A percentile compares a stretch with the other conserved stretches of the same genome.
phyloP scores from a whole-genome alignment of 2,888 invertebrate genomes.

The Cephus spinipes region DNA sequence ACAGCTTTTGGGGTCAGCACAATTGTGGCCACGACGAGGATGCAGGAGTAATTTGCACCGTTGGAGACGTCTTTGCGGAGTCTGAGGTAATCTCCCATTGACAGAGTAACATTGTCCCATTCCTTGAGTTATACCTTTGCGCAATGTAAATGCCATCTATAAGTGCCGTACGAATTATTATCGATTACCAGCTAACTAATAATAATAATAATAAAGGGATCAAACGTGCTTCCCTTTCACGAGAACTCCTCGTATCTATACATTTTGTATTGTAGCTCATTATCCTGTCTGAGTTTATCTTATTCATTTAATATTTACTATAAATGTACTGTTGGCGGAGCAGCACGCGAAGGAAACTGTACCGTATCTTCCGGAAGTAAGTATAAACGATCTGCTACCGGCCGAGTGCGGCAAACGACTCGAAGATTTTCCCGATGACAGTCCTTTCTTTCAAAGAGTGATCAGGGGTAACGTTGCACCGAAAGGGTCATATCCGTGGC shows the following conservation, averaged over 20 bases:
- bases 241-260: too few species aligned
- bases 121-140: not conserved
- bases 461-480: slow-evolving; percentile 73
- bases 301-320: not conserved
- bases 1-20: slow-evolving; percentile 76
- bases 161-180: too few species aligned
- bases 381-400: slow-evolving; percentile 57
- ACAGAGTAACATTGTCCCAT: not conserved
- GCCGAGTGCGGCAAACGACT: slow-evolving; percentile 70
- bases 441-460: slow-evolving; percentile 70
- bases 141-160: too few species aligned
- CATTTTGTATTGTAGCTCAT: not conserved
- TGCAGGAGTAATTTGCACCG: slow-evolving; percentile 71
- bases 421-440: slow-evolving; percentile 65
- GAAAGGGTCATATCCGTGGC: slow-evolving; percentile 81
- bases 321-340: not conserved
- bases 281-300: not conserved
- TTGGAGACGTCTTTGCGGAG: slow-evolving; percentile 43
- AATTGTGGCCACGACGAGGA: slow-evolving; percentile 82
- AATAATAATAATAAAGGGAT: too few species aligned
- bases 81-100: slow-evolving; percentile 47
- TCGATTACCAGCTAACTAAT: too few species aligned
- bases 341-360: slow-evolving; percentile 12
- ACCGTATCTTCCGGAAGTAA: slow-evolving; percentile 30
- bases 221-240: too few species aligned